Evolutionary conservation across 2,888 invertebrate genomes (phyloP), one percentile per base, ranked within the genome.

Genomic region (Hirtodrosophila confusa): DNA sequence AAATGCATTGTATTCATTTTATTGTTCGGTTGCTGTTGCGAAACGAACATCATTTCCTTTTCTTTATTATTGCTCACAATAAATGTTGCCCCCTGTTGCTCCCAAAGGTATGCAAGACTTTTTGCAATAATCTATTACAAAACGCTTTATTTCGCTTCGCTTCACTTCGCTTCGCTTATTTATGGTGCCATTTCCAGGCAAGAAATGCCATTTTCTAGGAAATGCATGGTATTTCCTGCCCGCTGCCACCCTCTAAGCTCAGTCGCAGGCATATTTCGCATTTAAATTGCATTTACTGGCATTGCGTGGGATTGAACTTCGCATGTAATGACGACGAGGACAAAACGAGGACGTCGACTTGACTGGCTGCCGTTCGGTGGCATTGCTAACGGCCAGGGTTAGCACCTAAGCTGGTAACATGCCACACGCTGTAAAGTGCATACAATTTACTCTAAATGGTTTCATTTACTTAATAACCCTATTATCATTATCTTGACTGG

Each of bases 41-140:
- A 48, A 39, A 41, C 57, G 64, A 45, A 54, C 61, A 69, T 47
- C 69, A 84, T 61, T 86, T 86, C 55, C 78, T 51, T 49, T 56
- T 49, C 71, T 76, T 77, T 60, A 67, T 61, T 61, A 10, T 39
- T 36, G 56, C 44, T 48, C 61, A 84, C 80, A 86, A 80, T 80
- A 80, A 80, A 86, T 86, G 61, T 48, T 45, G 44, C 9, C 44
- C 43, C 49, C 24, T n/a, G 12, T 39, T 48, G 57, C 54, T 12
- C 57, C 62, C 61, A 27, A 72, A 75, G 75, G 86, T 85, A 79
- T 79, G 78, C 86, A 74, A 80, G 62, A 58, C 76, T 77, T 65
- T 72, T 77, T 67, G 66, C 80, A 75, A 85, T 80, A 85, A 87
- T 84, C 80, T 86, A 85, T 84, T 86, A 69, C 75, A 78, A 75